Evolutionary conservation across 2,113 vertebrate species (phyloP).

Genomic region (Burhinus bistriatus): DNA sequence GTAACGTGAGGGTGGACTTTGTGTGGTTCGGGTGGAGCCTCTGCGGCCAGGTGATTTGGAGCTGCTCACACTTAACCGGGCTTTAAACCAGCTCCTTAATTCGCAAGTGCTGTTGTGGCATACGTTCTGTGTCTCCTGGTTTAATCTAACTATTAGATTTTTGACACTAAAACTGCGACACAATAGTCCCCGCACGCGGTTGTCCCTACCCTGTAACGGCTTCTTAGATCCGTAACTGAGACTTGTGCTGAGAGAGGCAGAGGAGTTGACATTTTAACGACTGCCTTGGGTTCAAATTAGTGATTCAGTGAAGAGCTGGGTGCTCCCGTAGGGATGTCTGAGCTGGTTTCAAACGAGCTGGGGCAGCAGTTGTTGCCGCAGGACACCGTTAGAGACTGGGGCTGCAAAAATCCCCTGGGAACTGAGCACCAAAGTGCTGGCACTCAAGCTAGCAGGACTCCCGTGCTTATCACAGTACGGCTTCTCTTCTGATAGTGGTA

Average conservation of each 20-base stretch:
- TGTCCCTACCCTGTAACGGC: too few species aligned
- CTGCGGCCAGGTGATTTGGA: neutral
- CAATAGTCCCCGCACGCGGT: rapidly evolving
- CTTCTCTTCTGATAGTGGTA: neutral
- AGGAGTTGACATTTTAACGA: neutral
- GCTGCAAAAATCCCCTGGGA: neutral
- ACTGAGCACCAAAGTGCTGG: neutral
- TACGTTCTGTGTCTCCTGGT: rapidly evolving
- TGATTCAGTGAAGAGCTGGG: neutral
- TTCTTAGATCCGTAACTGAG: rapidly evolving
- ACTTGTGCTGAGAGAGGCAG: rapidly evolving
- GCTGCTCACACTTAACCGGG: neutral
- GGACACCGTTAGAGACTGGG: neutral
- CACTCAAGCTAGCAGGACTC: neutral
- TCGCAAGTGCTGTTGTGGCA: too few species aligned
- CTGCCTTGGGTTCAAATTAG: neutral
- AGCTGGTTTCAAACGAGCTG: neutral
- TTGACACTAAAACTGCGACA: rapidly evolving
- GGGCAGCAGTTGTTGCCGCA: too few species aligned
- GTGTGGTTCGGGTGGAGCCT: neutral
- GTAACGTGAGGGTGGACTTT: rapidly evolving
- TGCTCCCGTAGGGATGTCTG: rapidly evolving
- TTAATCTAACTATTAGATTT: neutral
- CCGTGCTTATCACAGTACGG: too few species aligned
- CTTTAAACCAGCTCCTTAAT: rapidly evolving